These are phyloP conservation scores for Sturnira hondurensis DNA, from an alignment of 2,113 vertebrate genomes.

Conservation along the genomic window DNA sequence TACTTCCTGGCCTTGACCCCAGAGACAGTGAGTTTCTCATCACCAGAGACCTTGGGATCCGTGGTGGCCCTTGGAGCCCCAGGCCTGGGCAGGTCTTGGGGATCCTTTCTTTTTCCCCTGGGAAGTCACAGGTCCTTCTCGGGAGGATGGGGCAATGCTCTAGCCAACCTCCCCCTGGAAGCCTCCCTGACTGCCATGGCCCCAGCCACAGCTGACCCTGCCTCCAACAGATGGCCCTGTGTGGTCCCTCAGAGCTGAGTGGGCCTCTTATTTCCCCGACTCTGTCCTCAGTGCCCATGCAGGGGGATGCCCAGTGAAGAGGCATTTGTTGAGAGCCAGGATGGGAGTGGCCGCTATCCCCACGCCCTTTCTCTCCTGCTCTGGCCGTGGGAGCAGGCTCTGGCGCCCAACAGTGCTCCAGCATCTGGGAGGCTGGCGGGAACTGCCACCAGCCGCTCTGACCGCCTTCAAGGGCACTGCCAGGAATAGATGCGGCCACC, in stretches of 20 bases:
- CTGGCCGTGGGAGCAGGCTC: background rate
- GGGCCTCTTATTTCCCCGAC: background rate
- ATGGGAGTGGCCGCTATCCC: background rate
- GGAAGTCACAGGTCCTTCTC: background rate
- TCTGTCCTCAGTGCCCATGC: background rate
- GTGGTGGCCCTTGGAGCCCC: fast-evolving
- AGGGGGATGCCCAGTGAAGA: background rate
- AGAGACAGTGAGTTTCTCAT: background rate
- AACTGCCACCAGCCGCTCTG: constrained; percentile 45
- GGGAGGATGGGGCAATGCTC: too few species aligned
- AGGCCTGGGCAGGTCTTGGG: background rate
- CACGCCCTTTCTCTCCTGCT: background rate
- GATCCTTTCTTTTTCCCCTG: background rate
- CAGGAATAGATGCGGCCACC: constrained; percentile 73
- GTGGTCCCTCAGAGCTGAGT: background rate
- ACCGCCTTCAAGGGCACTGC: constrained; percentile 72
- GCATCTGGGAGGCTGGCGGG: constrained; percentile 67
- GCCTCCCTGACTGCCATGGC: background rate
- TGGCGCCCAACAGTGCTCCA: background rate
- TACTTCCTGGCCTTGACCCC: background rate
- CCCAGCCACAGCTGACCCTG: background rate
- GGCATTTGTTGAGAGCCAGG: background rate
- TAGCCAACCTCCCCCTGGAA: fast-evolving
- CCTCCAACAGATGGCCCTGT: fast-evolving
- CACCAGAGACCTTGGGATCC: background rate